Conservation (phyloP, 2,888 invertebrate species). For the Rhagophthalmus giganteus region DNA sequence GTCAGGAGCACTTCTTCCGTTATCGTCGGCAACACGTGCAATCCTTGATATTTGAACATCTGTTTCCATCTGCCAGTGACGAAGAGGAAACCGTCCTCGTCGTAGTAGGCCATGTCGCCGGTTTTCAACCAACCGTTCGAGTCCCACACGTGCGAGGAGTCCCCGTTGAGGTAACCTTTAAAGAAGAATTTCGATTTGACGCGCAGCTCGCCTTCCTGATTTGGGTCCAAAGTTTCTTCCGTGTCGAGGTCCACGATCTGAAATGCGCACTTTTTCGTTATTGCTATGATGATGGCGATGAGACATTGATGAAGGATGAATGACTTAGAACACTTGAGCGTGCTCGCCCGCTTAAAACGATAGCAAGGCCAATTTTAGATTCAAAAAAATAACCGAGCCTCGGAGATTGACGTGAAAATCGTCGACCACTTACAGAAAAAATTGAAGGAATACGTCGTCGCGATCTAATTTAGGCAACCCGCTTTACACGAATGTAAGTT, state of each 20-base stretch:
- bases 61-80: constrained; percentile 59
- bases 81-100: constrained; percentile 56
- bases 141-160: constrained; percentile 53
- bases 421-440: background rate
- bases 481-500: too few species aligned
- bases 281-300: too few species aligned
- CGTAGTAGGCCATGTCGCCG: constrained; percentile 59
- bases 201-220: constrained; percentile 59
- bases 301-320: too few species aligned
- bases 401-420: too few species aligned
- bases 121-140: constrained; percentile 57
- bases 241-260: constrained; percentile 56
- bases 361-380: background rate
- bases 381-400: background rate
- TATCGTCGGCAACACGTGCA: constrained; percentile 55
- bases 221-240: constrained; percentile 53
- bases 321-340: too few species aligned
- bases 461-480: too few species aligned
- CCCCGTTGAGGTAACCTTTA: constrained; percentile 57
- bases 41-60: constrained; percentile 57
- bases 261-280: too few species aligned
- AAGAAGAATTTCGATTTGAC: constrained; percentile 50
- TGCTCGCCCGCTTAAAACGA: background rate
- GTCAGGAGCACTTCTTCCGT: constrained; percentile 41
- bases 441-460: background rate